Evolutionary conservation across 2,888 invertebrate species (phyloP), one percentile per base, ranked within the genome.

Genomic region (Smittia sp.): DNA sequence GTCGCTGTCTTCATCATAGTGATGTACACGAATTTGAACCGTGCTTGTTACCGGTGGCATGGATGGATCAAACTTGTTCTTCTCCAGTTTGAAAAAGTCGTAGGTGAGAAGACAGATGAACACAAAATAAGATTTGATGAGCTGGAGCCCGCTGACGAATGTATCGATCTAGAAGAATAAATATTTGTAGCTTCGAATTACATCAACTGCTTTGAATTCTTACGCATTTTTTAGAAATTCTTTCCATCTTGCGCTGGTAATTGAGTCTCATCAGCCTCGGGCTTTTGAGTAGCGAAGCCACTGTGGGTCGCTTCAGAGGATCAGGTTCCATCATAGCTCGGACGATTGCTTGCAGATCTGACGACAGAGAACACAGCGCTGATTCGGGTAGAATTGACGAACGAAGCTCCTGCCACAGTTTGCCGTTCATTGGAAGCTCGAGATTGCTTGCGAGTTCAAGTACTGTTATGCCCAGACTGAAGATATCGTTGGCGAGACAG

Each of bases 401-500:
- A 20, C 90, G 80, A 24, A 91, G 79, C 69, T 85, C 80, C 77
- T 90, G 90, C 92, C 92, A 92, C 25, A 86, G 81, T 0, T 85
- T 85, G 0, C 90, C 91, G 76, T 87, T 85, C 52, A 85, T 81
- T 0, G 92, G 92, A 74, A 92, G 80, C 76, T 89, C 87, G 75
- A 91, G 83, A 80, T 89, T 89, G 76, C 87, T 86, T 0, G 89
- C 86, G 54, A 92, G 78, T 79, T 92, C 91, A 69, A 92, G 79
- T 75, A 91, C 85, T 2, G 89, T 87, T 76, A 92, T 86, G 1
- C 91, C 92, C 65, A 93, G 81, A 77, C 90, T 88, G 79, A 90
- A 91, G 62, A 92, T 87, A 80, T 93, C 92, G 22, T 90, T 90
- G 20, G 89, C 86, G 76, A 88, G 87, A 1, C 88, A 86, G 78